These are phyloP conservation scores for Colossoma macropomum DNA, from an alignment of 2,113 vertebrate genomes.

Conservation along the genomic window DNA sequence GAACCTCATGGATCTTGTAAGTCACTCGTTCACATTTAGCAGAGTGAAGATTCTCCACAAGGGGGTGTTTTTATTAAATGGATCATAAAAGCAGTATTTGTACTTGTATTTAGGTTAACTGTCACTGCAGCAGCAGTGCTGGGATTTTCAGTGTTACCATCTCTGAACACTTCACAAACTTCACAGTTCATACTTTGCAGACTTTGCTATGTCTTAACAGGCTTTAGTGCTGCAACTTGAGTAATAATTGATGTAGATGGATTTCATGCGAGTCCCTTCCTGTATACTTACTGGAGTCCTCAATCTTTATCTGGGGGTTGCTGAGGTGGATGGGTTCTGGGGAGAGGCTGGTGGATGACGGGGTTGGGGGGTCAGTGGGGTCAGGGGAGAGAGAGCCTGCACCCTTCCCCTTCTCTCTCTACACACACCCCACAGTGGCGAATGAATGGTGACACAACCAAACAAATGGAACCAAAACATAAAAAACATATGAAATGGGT, in stretches of 20 bases:
- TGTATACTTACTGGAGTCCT: conserved; percentile 87
- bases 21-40: no score
- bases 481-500: conserved; percentile 29
- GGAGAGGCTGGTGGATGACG: conserved; percentile 79
- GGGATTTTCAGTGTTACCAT: no score
- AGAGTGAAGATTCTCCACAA: no score
- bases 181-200: no score
- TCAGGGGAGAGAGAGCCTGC: conserved; percentile 71
- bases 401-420: conserved; percentile 88
- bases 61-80: no score
- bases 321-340: conserved; percentile 76
- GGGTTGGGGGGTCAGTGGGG: conserved; percentile 78
- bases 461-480: conserved; percentile 51
- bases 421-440: conserved; percentile 70
- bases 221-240: background rate
- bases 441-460: conserved; percentile 62
- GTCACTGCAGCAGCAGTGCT: no score
- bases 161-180: no score
- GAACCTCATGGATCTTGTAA: no score
- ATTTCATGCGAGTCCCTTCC: background rate
- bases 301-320: conserved; percentile 80
- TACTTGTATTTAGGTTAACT: no score
- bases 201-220: no score
- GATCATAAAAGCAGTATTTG: no score
- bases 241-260: background rate